Evolutionary conservation across 2,797 vertebrate species (phyloP), one percentile per base, ranked within the genome.

Genomic region (Knipowitschia caucasica): DNA sequence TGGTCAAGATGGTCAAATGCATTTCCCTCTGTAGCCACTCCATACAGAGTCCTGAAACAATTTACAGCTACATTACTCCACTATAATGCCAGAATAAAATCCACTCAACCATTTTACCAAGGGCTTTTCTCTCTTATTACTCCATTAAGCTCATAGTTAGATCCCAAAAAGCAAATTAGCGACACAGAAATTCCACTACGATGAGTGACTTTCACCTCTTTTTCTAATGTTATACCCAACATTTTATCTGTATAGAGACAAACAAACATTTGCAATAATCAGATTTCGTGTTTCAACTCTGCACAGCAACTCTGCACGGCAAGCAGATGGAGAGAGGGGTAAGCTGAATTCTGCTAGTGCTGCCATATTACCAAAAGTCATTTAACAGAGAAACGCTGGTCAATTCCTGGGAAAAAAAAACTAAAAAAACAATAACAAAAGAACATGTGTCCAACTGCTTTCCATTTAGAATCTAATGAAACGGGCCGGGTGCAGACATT

Each of bases 381-480:
- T 82, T 82, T 77, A 50, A 24, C 31, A 55, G 53, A 64, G 64
- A 56, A 73, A 69, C 24, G 9, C 52, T 45, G 67, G 61, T 72
- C 67, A 73, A 60, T 69, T 56, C 60, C 40, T 51, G 64, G 31
- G 45, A n/a, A 67, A 25, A 56, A 60, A 61, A 51, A 56, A 64
- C 72, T 78, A 67, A 57, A 73, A 80, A 34, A 46, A 12, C 64
- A 40, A 55, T 56, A 59, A 45, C 55, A 67, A 74, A 80, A 69
- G 59, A 77, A 80, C 68, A 77, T 73, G 72, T 68, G 74, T 73
- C 76, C 74, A 68, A 64, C 47, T 67, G 62, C 63, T 62, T 73
- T 73, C 56, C 62, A 64, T 66, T 69, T 64, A 40, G 67, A 66
- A 56, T 58, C 61, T 76, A 81, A 78, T 77, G 61, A 54, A 73